These are phyloP conservation scores for Anguilla marmorata DNA, from an alignment of 2,797 vertebrate species.

Conservation along the genomic window DNA sequence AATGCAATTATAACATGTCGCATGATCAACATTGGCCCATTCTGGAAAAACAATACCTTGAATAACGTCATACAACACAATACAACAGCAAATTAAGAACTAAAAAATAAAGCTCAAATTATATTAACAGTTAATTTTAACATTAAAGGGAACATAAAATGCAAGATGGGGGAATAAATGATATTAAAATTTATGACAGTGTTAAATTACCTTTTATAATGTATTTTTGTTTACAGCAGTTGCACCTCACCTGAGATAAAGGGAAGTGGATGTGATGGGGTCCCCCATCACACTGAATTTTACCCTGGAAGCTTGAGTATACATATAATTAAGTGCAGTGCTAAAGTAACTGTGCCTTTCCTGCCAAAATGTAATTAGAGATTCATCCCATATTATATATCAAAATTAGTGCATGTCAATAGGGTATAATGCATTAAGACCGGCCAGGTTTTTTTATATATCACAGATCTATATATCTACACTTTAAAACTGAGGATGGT, in stretches of 20 bases:
- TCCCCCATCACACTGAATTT: slow-evolving; percentile 71
- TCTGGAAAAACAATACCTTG: neutral
- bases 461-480: slow-evolving; percentile 75
- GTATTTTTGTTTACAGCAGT: neutral
- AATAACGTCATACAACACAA: neutral
- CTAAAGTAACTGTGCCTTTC: slow-evolving; percentile 77
- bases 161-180: neutral
- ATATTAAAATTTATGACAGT: neutral
- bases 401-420: slow-evolving; percentile 89
- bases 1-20: neutral
- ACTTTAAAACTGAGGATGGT: slow-evolving; percentile 68
- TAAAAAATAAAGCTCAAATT: neutral
- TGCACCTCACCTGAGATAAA: slow-evolving; percentile 30
- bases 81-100: too few species aligned
- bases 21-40: too few species aligned
- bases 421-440: slow-evolving; percentile 81
- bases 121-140: neutral
- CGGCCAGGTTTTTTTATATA: slow-evolving; percentile 78
- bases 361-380: slow-evolving; percentile 93
- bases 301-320: slow-evolving; percentile 69
- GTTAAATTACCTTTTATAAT: neutral
- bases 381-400: slow-evolving; percentile 89
- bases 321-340: slow-evolving; percentile 81
- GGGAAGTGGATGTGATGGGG: slow-evolving; percentile 52
- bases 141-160: neutral